These are phyloP conservation scores for Centropus unirufus DNA, from an alignment of 2,113 vertebrate genomes.

Conservation along the genomic window DNA sequence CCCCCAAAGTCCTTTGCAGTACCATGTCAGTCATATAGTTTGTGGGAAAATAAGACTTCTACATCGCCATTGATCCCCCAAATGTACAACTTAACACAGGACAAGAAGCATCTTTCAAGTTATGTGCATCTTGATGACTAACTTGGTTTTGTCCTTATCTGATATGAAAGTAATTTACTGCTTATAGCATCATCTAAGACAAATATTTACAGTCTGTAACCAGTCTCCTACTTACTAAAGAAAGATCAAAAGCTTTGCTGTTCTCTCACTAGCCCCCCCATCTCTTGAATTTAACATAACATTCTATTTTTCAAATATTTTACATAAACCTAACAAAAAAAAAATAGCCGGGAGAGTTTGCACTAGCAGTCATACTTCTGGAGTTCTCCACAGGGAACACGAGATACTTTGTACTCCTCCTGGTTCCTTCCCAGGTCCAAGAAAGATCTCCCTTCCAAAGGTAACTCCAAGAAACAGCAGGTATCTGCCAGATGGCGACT, in stretches of 20 bases:
- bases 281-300: neutral
- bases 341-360: neutral
- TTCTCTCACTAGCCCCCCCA: neutral
- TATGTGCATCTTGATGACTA: neutral
- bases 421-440: neutral
- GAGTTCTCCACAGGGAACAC: neutral
- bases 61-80: neutral
- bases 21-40: neutral
- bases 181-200: slow-evolving; percentile 1
- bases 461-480: neutral
- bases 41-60: neutral
- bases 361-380: neutral
- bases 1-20: neutral
- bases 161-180: neutral
- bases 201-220: slow-evolving; percentile 40
- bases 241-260: slow-evolving; percentile 52
- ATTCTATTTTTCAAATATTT: slow-evolving; percentile 1
- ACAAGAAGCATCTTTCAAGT: neutral
- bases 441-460: neutral
- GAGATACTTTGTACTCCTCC: neutral
- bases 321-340: neutral
- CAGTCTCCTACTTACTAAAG: slow-evolving; percentile 35
- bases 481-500: neutral
- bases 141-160: neutral
- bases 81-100: neutral